Conservation (phyloP, 2,888 invertebrate genomes). For the Scaptomyza flava region DNA sequence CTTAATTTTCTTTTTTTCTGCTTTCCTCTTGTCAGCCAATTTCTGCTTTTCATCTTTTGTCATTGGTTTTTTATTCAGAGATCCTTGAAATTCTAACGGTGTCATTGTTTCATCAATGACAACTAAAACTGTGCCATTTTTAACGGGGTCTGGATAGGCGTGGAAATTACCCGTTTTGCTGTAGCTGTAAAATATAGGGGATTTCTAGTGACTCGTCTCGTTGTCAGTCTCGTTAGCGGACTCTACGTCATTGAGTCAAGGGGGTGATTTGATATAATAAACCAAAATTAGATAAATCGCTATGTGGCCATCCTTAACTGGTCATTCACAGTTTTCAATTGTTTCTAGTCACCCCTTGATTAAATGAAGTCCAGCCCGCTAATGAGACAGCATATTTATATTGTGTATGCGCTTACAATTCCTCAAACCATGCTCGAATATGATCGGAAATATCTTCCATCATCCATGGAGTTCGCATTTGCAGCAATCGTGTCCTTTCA, state of each 20-base stretch:
- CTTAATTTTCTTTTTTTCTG: constrained; percentile 69
- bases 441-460: constrained; percentile 91
- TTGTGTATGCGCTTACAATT: constrained; percentile 85
- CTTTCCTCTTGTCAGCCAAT: constrained; percentile 54
- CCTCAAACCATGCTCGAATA: constrained; percentile 89
- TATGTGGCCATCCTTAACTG: too few species aligned
- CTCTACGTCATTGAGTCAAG: too few species aligned
- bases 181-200: constrained; percentile 65
- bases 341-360: too few species aligned
- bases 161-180: constrained; percentile 82
- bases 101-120: constrained; percentile 84
- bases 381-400: too few species aligned
- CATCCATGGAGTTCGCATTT: constrained; percentile 85
- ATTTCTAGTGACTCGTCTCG: too few species aligned
- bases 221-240: too few species aligned
- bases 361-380: too few species aligned
- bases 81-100: constrained; percentile 82
- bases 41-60: constrained; percentile 81
- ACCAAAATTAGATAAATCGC: too few species aligned
- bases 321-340: too few species aligned
- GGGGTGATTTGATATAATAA: too few species aligned
- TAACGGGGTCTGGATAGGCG: constrained; percentile 85
- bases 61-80: constrained; percentile 64
- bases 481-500: constrained; percentile 85
- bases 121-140: constrained; percentile 85